Evolutionary conservation across 2,888 invertebrate genomes (phyloP).

Genomic region (Xestobium rufovillosum): DNA sequence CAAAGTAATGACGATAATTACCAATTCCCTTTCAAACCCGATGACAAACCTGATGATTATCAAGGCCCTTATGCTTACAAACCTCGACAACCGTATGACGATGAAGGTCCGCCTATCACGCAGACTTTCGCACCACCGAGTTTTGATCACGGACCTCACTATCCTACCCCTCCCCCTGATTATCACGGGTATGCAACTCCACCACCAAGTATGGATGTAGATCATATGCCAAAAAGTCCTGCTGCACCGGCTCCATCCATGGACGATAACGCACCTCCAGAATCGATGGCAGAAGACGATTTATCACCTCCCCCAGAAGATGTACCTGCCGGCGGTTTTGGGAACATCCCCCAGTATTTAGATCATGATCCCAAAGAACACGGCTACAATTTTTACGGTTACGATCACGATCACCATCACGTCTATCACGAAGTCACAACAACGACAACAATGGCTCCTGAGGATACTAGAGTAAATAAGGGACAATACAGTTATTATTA

Average conservation of each 20-base stretch:
- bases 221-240: slow-evolving; percentile 13
- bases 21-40: background rate
- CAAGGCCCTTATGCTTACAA: background rate
- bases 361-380: slow-evolving; percentile 25
- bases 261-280: slow-evolving; percentile 26
- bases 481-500: slow-evolving; percentile 65
- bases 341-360: slow-evolving; percentile 36
- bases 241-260: slow-evolving; percentile 9
- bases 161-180: slow-evolving; percentile 1
- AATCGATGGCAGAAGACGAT: slow-evolving; percentile 36
- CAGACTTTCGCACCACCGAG: background rate
- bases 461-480: slow-evolving; percentile 52
- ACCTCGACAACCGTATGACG: background rate
- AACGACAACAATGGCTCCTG: slow-evolving; percentile 45
- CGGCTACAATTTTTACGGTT: slow-evolving; percentile 27
- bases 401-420: slow-evolving; percentile 40
- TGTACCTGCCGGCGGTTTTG: slow-evolving; percentile 16
- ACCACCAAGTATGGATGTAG: slow-evolving; percentile 24
- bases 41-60: background rate
- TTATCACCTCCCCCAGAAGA: slow-evolving; percentile 40
- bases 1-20: slow-evolving; percentile 2
- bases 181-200: slow-evolving; percentile 24
- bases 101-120: background rate
- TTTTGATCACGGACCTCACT: background rate
- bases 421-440: slow-evolving; percentile 41